These are phyloP conservation scores for Tachina fera DNA, from an alignment of 2,888 invertebrate genomes.

Conservation along the genomic window DNA sequence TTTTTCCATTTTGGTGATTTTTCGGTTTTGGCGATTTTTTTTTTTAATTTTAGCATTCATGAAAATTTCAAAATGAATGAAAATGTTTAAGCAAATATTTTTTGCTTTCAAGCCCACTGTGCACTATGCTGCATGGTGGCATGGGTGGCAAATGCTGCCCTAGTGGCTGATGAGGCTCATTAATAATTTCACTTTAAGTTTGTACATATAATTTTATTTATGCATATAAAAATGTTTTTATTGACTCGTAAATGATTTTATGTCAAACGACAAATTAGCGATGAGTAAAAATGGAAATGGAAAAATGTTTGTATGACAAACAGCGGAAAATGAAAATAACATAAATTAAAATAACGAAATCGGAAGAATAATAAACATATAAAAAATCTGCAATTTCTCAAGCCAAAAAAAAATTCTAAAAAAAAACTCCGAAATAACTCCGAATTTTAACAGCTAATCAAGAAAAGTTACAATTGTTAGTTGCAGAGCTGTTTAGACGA, in stretches of 20 bases:
- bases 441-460: too few species aligned
- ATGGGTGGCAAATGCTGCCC: slow-evolving; percentile 53
- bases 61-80: too few species aligned
- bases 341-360: slow-evolving; percentile 35
- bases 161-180: slow-evolving; percentile 51
- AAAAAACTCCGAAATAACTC: too few species aligned
- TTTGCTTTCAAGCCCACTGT: not conserved
- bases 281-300: slow-evolving; percentile 46
- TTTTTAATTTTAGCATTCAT: too few species aligned
- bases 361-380: not conserved
- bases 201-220: not conserved
- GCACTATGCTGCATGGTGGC: slow-evolving; percentile 1
- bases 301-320: slow-evolving; percentile 17
- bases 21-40: too few species aligned
- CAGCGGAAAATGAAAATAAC: slow-evolving; percentile 27
- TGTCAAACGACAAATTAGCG: slow-evolving; percentile 70
- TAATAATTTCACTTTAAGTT: slow-evolving; percentile 48
- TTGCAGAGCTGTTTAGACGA: too few species aligned
- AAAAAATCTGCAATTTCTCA: too few species aligned
- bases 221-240: slow-evolving; percentile 59
- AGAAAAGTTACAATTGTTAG: too few species aligned
- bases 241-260: slow-evolving; percentile 69
- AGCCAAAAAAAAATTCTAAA: too few species aligned
- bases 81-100: too few species aligned
- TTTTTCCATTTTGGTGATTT: too few species aligned